Evolutionary conservation across 35 echinoderm and acorn worm genomes (phyloP).

Genomic region (Lytechinus variegatus): DNA sequence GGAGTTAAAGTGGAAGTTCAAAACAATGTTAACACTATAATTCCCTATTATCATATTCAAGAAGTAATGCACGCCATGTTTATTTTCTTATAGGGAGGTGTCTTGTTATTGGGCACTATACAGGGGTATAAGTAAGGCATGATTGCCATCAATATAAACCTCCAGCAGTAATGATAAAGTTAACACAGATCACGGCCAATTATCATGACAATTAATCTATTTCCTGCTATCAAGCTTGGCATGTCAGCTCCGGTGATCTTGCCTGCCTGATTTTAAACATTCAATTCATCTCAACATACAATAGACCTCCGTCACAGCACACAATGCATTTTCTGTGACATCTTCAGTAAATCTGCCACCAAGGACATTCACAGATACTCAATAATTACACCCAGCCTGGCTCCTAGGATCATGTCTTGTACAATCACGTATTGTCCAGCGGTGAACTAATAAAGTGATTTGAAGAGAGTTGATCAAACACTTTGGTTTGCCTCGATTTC

Average conservation of each 20-base stretch:
- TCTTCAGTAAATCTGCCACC: background rate
- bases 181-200: too few relatives aligned
- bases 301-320: background rate
- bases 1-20: too few relatives aligned
- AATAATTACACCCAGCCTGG: background rate
- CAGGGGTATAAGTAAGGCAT: too few relatives aligned
- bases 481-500: background rate
- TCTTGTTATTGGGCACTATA: too few relatives aligned
- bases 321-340: background rate
- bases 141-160: too few relatives aligned
- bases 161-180: too few relatives aligned
- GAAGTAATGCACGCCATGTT: too few relatives aligned
- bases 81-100: too few relatives aligned
- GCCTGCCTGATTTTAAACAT: background rate
- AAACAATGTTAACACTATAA: too few relatives aligned
- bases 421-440: background rate
- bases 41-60: too few relatives aligned
- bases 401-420: background rate
- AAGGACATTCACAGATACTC: conserved; percentile 21
- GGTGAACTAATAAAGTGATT: background rate
- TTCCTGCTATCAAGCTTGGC: background rate
- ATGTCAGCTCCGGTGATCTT: background rate
- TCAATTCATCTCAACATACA: background rate
- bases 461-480: background rate
- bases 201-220: background rate